Conservation (phyloP, 2,888 invertebrate genomes). For the Serrognathus titanus region DNA sequence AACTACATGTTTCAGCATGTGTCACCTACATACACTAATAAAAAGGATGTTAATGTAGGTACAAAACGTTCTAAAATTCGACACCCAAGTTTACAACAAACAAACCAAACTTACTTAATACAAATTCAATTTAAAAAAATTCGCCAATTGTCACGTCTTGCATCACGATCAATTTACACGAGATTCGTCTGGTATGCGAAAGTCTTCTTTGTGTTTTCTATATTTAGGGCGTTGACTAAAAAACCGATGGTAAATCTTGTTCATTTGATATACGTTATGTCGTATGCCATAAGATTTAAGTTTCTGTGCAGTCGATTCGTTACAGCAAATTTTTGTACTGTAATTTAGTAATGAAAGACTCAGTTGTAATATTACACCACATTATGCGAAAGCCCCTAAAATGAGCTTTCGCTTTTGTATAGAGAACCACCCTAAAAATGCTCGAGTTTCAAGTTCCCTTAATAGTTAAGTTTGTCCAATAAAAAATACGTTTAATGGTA, state of each 20-base stretch:
- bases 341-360: conserved; percentile 41
- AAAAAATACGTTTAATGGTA: conserved; percentile 40
- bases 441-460: conserved; percentile 40
- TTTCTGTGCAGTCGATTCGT: not conserved
- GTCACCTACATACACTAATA: too few species aligned
- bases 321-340: conserved; percentile 16
- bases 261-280: too few species aligned
- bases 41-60: not conserved
- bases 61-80: conserved; percentile 6
- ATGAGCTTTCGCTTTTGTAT: conserved; percentile 42
- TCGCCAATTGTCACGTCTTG: conserved; percentile 25
- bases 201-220: too few species aligned
- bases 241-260: too few species aligned
- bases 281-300: not conserved
- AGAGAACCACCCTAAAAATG: conserved; percentile 36
- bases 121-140: conserved; percentile 21
- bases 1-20: too few species aligned
- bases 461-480: conserved; percentile 42
- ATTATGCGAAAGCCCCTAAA: conserved; percentile 45
- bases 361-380: conserved; percentile 43
- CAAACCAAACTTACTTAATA: conserved; percentile 10
- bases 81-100: conserved; percentile 16
- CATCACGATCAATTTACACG: conserved; percentile 20
- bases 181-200: conserved; percentile 11
- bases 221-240: too few species aligned